Conservation (phyloP, 2,888 invertebrate genomes). For the Ctena decussata region DNA sequence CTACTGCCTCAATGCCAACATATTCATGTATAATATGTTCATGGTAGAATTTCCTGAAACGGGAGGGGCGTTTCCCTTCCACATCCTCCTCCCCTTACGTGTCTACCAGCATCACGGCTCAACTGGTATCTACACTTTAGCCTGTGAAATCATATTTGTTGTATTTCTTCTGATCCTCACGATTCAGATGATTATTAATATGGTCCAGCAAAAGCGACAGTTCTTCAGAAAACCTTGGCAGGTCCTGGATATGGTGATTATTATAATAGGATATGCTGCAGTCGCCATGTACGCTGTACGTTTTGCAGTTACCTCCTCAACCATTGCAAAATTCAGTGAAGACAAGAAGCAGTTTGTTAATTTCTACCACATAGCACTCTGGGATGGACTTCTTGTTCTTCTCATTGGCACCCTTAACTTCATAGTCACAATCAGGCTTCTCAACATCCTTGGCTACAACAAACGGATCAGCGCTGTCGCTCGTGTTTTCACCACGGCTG, state of each 20-base stretch:
- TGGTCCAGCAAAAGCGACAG: constrained; percentile 55
- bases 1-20: constrained; percentile 78
- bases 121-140: constrained; percentile 66
- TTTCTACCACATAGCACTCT: constrained; percentile 75
- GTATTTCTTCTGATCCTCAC: constrained; percentile 64
- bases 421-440: constrained; percentile 70
- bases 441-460: constrained; percentile 77
- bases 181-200: constrained; percentile 50
- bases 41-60: constrained; percentile 80
- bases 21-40: constrained; percentile 78
- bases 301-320: constrained; percentile 55
- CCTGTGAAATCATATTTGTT: constrained; percentile 68
- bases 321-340: constrained; percentile 67
- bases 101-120: constrained; percentile 70
- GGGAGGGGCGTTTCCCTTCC: constrained; percentile 75
- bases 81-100: constrained; percentile 69
- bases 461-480: constrained; percentile 69
- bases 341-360: constrained; percentile 76
- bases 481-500: constrained; percentile 68
- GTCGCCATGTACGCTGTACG: constrained; percentile 68
- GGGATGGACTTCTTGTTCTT: constrained; percentile 72
- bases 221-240: constrained; percentile 74
- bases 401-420: constrained; percentile 71
- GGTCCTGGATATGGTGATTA: constrained; percentile 65
- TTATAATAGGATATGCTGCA: constrained; percentile 58